Conservation (phyloP, 2,888 invertebrate species). For the Ennomos fuscantarius region DNA sequence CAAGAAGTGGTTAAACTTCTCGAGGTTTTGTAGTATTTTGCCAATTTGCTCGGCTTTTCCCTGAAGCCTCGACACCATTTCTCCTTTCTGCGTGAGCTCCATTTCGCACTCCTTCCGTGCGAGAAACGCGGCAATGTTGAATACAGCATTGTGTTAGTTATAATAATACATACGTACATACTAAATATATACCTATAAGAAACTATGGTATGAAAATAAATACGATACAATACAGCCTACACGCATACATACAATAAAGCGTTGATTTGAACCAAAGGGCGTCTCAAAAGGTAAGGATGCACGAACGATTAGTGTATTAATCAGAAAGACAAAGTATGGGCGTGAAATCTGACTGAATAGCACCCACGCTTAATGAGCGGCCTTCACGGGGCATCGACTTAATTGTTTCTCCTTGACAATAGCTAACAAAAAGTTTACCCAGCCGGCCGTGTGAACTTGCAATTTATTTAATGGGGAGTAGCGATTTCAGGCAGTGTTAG, state of each 20-base stretch:
- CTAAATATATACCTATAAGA: constrained; percentile 10
- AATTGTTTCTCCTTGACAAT: constrained; percentile 46
- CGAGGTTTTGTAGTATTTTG: constrained; percentile 95
- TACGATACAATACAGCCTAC: constrained; percentile 9
- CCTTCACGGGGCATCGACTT: constrained; percentile 59
- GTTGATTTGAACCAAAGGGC: constrained; percentile 25
- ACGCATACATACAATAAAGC: constrained; percentile 20
- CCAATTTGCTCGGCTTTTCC: constrained; percentile 98
- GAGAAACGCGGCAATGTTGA: constrained; percentile 75
- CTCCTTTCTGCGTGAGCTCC: constrained; percentile 98
- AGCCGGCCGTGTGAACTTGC: constrained; percentile 40
- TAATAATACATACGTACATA: constrained; percentile 22
- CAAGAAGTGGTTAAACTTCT: constrained; percentile 92
- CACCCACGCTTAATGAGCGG: constrained; percentile 58
- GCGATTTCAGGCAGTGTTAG: constrained; percentile 1
- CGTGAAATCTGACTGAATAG: constrained; percentile 49
- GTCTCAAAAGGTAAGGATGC: constrained; percentile 32
- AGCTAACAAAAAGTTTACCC: constrained; percentile 41
- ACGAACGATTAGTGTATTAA: constrained; percentile 44
- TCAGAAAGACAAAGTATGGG: constrained; percentile 51
- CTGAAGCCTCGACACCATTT: constrained; percentile 97
- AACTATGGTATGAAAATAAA: constrained; percentile 4
- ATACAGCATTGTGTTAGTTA: constrained; percentile 79
- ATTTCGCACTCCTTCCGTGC: constrained; percentile 94
- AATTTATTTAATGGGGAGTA: constrained; percentile 17